phyloP scores from a whole-genome alignment of 2,888 invertebrate genomes.

The Nomada ruficornis region DNA sequence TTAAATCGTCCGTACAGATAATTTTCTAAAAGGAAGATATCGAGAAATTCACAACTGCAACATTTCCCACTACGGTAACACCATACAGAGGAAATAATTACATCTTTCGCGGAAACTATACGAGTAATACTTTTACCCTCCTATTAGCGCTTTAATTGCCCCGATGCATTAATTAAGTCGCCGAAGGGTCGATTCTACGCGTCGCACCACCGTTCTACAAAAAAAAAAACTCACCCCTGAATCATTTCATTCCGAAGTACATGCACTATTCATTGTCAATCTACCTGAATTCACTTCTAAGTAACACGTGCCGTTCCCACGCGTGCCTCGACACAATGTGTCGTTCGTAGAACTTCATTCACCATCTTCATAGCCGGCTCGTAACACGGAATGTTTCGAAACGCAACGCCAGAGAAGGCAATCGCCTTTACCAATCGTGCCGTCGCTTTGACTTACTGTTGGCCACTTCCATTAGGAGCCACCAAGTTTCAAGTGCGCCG shows the following conservation, averaged over 20 bases:
- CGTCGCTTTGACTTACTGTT: constrained; percentile 43
- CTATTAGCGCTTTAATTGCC: not conserved
- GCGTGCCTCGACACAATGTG: no score
- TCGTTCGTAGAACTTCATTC: no score
- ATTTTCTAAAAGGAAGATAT: not conserved
- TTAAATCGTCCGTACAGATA: not conserved
- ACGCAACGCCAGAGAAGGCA: constrained; percentile 46
- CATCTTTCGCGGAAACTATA: not conserved
- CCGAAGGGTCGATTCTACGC: no score
- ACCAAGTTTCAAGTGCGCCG: constrained; percentile 32
- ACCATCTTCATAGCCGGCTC: no score
- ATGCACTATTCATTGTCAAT: no score
- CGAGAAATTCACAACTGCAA: not conserved
- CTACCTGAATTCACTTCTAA: no score
- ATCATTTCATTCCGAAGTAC: no score
- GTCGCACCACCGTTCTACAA: no score
- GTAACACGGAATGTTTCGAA: constrained; percentile 21
- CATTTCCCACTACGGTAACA: not conserved
- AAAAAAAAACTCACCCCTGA: no score
- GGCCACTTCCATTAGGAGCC: constrained; percentile 55
- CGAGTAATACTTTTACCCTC: not conserved
- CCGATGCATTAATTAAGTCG: not conserved
- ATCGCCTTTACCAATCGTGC: constrained; percentile 43
- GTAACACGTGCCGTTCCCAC: no score
- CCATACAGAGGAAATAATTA: not conserved